Base-by-base conservation (phyloP, 2,888 invertebrate species). In the Ypsolopha sequella region DNA sequence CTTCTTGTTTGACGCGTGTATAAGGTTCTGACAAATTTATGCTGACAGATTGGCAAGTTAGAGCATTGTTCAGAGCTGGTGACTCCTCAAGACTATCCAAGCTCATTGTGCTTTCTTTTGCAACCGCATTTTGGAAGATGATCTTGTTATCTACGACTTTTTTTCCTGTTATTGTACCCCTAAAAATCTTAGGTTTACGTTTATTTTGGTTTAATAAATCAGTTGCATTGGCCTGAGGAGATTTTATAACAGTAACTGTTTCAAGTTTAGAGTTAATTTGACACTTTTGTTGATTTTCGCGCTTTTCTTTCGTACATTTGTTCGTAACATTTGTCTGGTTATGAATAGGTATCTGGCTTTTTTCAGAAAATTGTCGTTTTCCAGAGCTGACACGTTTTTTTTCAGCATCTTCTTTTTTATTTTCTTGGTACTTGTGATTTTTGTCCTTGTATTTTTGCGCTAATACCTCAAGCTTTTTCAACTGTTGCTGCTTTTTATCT, bases 381-480 rank as follows among this genome's bases (percentile, higher is more conserved):
- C 24, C 10, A 36, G 11, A 6, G n/a, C 36, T 7, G 35, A 14
- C 6, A 8, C 11, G 11, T 13, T 13, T 43, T 36, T 43, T 36
- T 50, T 36, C 24, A n/a, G 43, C 7, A 11, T 36, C 44, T 45
- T 44, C 33, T 33, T 13, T n/a, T 44, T 35, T 6, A 33, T 59
- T 55, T 51, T 61, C 61, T 41, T 55, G 56, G 39, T 53, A 57
- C 56, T 70, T 68, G 57, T 68, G 58, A 51, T 62, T 65, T 60
- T 64, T 68, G 58, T 80, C 72, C 52, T 63, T 78, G 58, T 76
- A 80, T 62, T 81, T 81, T 51, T 59, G 70, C 36, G 76, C 74
- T 36, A 80, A 70, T 54, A 76, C 72, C 62, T 84, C 80, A n/a
- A 85, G 63, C 57, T 80, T 85, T 57, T 80, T 78, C 41, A 86